A percentile compares a stretch with the other conserved stretches of the same genome.
These are phyloP conservation scores for Ommatoiulus sabulosus DNA, from an alignment of 2,888 invertebrate genomes.

Conservation along the genomic window DNA sequence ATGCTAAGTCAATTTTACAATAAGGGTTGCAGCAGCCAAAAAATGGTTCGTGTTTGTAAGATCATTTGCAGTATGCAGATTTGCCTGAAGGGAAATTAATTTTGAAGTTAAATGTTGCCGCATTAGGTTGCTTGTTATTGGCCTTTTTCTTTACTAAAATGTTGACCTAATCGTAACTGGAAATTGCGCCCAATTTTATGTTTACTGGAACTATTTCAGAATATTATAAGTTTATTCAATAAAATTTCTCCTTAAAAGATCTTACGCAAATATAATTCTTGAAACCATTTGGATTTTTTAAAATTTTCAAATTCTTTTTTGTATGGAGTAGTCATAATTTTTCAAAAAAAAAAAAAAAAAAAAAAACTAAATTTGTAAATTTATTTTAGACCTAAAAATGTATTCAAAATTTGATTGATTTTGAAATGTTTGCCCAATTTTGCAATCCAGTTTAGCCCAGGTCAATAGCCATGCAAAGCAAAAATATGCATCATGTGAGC, in stretches of 20 bases:
- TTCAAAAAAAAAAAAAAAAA: too few relatives aligned
- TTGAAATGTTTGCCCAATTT: neutral
- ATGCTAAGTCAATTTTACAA: slow-evolving; percentile 25
- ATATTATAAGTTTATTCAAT: too few relatives aligned
- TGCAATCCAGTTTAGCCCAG: neutral
- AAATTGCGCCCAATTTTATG: neutral
- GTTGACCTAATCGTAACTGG: neutral
- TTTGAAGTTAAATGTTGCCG: neutral
- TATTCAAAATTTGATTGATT: neutral
- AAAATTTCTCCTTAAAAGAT: neutral
- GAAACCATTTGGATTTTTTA: too few relatives aligned
- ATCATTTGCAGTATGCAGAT: neutral
- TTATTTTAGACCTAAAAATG: neutral
- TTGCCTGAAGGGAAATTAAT: neutral
- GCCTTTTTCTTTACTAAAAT: neutral
- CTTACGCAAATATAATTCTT: neutral
- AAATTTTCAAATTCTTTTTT: too few relatives aligned
- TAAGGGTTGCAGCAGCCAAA: neutral
- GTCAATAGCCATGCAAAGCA: neutral
- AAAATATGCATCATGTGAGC: neutral
- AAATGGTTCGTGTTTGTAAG: neutral
- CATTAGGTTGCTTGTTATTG: neutral
- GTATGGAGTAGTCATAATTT: too few relatives aligned
- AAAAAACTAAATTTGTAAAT: too few relatives aligned
- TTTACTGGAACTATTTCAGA: too few relatives aligned